Base-by-base conservation (phyloP, 2,888 invertebrate species). In the Synergus laeviventris region DNA sequence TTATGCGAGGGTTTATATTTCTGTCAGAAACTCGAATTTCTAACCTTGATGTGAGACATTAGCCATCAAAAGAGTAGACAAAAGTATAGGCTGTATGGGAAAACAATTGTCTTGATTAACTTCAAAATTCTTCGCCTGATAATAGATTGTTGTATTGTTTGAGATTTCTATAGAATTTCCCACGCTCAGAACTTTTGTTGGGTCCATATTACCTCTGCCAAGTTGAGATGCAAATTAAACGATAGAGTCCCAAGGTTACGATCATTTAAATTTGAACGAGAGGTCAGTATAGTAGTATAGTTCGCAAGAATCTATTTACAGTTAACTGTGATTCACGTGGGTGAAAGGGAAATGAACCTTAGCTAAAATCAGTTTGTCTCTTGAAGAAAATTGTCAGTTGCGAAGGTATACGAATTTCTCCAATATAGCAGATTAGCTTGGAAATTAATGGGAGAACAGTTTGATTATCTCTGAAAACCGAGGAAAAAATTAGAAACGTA, bases 181-280 rank as follows among this genome's bases (percentile, higher is more conserved):
- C 11, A 39, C n/a, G 38, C 3, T 21, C 5, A 39, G 16, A 45
- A 66, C 2, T 45, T 56, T 54, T 56, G 9, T 7, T 9, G 24
- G 45, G 31, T 31, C 49, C 31, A 31, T 31, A 14, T 66, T 24
- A n/a, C 42, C 38, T 42, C 39, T 45, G 45, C 9, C 45, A n/a
- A 66, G 2, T 24, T 7, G n/a, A 2, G 38, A 38, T 38, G 61
- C n/a, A 62, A 62, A 66, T 66, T 21, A 45, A 24, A 42, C 14
- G 42, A 66, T 66, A 66, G 45, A 45, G 45, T 66, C n/a, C 14
- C 45, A 66, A 66, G 66, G 66, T 66, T 66, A 49, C 45, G 45
- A 49, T 66, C 42, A 66, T 66, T 66, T 66, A 66, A 66, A 31
- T 66, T 66, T 66, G 66, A 42, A 66, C 66, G n/a, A 66, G 66